Conservation (phyloP, 2,888 invertebrate species). For the Mesorhabditis belari region DNA sequence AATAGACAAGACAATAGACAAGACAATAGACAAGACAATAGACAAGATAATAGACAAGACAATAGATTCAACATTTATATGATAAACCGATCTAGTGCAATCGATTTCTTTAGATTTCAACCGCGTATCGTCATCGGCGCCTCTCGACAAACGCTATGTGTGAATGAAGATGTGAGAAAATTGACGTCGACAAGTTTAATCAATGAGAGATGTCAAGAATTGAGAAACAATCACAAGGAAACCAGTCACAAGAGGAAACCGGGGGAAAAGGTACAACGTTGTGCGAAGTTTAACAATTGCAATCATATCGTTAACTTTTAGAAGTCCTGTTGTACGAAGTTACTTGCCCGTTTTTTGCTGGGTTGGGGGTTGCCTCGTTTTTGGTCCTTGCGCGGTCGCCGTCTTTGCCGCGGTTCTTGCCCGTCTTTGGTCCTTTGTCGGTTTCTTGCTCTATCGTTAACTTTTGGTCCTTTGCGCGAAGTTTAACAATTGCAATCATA, state of each 20-base stretch:
- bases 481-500: too few relatives aligned
- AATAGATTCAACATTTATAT: too few relatives aligned
- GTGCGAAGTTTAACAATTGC: too few relatives aligned
- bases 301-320: too few relatives aligned
- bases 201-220: slow-evolving; percentile 46
- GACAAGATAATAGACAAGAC: too few relatives aligned
- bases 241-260: slow-evolving; percentile 12
- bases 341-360: too few relatives aligned
- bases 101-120: slow-evolving; percentile 19
- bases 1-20: too few relatives aligned
- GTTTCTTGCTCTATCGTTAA: slow-evolving; percentile 42
- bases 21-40: too few relatives aligned
- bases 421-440: too few relatives aligned
- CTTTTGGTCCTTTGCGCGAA: slow-evolving; percentile 38
- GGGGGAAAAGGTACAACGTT: slow-evolving; percentile 1
- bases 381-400: too few relatives aligned
- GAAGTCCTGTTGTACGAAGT: slow-evolving; percentile 8
- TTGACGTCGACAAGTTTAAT: slow-evolving; percentile 33
- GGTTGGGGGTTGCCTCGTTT: too few relatives aligned
- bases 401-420: too few relatives aligned
- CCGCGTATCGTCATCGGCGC: slow-evolving; percentile 44
- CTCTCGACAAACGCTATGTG: slow-evolving; percentile 68
- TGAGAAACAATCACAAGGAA: slow-evolving; percentile 25
- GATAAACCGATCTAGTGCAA: background rate
- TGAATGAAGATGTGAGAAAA: slow-evolving; percentile 69